Conservation (phyloP, 2,797 vertebrate genomes). For the Morus bassanus region DNA sequence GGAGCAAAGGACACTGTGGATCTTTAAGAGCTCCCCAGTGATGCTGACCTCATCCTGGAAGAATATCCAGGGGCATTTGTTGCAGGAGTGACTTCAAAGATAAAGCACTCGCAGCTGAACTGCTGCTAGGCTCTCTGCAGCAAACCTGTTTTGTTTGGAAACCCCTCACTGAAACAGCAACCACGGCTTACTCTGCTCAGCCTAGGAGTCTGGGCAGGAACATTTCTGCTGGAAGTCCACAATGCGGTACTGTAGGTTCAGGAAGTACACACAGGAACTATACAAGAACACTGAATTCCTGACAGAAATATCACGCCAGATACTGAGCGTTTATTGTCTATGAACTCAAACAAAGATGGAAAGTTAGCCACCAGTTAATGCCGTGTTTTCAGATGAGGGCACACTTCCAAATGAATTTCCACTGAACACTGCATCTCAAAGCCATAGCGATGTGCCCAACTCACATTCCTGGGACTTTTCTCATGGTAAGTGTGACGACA, state of each 20-base stretch:
- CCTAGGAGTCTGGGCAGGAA: background rate
- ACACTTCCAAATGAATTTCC: background rate
- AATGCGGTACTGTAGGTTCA: slow-evolving; percentile 10
- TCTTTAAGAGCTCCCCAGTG: background rate
- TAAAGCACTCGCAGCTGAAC: background rate
- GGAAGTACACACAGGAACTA: slow-evolving; percentile 31
- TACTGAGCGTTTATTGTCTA: slow-evolving; percentile 9
- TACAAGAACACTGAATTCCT: slow-evolving; percentile 1
- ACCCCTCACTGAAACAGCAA: background rate
- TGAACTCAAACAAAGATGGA: background rate
- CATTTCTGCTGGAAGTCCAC: background rate
- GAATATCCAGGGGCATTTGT: background rate
- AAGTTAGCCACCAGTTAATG: background rate
- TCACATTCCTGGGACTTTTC: background rate
- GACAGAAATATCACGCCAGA: slow-evolving; percentile 18
- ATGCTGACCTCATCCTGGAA: slow-evolving; percentile 16
- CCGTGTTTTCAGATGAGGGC: background rate
- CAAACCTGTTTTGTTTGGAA: background rate
- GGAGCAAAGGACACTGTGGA: background rate
- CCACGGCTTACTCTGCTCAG: background rate
- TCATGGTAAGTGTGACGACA: background rate
- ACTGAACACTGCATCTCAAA: background rate
- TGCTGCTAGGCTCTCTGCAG: background rate
- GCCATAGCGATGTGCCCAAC: accelerated
- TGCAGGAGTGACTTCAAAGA: background rate